Evolutionary conservation across 2,797 vertebrate genomes (phyloP).

Genomic region (Fringilla coelebs): DNA sequence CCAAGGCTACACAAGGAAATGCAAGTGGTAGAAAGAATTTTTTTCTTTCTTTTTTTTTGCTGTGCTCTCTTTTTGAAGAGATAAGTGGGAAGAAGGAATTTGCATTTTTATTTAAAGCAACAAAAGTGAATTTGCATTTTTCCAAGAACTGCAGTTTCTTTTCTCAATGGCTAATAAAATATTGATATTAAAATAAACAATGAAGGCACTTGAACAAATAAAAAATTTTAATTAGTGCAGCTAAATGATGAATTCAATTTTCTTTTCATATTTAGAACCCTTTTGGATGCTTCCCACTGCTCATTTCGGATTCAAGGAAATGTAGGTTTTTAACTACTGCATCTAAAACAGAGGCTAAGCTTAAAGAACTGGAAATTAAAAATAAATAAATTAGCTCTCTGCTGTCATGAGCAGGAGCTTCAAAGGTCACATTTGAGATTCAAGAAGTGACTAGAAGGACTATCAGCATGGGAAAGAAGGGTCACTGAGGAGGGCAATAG

Average conservation of each 20-base stretch:
- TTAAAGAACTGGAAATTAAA: slow-evolving; percentile 40
- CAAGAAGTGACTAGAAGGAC: not conserved
- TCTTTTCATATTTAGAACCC: slow-evolving; percentile 46
- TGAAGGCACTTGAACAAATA: slow-evolving; percentile 47
- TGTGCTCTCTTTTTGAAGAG: slow-evolving; percentile 43
- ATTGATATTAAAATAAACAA: slow-evolving; percentile 65
- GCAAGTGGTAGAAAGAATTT: not conserved
- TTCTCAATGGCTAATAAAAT: slow-evolving; percentile 67
- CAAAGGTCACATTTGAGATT: not conserved
- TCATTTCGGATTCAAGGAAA: slow-evolving; percentile 41
- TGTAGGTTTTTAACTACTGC: not conserved
- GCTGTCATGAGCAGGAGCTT: not conserved
- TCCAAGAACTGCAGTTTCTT: slow-evolving; percentile 54
- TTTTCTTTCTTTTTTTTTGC: slow-evolving; percentile 5
- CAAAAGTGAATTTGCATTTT: slow-evolving; percentile 67
- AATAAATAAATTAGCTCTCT: slow-evolving; percentile 17
- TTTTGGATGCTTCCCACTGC: slow-evolving; percentile 17
- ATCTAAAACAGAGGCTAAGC: not conserved
- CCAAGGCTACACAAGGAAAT: not conserved
- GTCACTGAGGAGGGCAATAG: not conserved
- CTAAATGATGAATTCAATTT: slow-evolving; percentile 50
- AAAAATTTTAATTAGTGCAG: slow-evolving; percentile 58
- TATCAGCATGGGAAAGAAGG: not conserved
- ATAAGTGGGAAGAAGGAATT: slow-evolving; percentile 63
- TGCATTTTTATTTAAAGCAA: slow-evolving; percentile 73